phyloP scores from a whole-genome alignment of 2,888 invertebrate genomes.

The Drosophila prolongata region DNA sequence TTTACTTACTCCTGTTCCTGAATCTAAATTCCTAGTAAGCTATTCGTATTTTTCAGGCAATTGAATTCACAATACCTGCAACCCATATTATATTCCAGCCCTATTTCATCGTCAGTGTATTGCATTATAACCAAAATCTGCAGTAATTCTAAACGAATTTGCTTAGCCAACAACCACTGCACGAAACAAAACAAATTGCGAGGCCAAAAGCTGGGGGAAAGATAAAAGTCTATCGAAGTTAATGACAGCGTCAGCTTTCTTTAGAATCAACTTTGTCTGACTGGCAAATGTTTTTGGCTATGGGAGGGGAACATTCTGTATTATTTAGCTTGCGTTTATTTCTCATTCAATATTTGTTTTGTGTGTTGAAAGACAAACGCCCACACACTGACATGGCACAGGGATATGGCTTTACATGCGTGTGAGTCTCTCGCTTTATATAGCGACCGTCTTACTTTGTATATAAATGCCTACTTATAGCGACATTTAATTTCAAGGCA shows the following conservation, averaged over 20 bases:
- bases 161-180: neutral
- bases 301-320: conserved; percentile 30
- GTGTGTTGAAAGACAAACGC: conserved; percentile 65
- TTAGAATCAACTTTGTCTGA: conserved; percentile 40
- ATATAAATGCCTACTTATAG: conserved; percentile 77
- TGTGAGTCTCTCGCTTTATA: conserved; percentile 31
- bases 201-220: neutral
- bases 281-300: conserved; percentile 15
- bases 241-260: conserved; percentile 54
- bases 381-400: conserved; percentile 16
- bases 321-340: conserved; percentile 68
- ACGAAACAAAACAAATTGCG: conserved; percentile 17
- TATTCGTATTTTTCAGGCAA: too few relatives aligned
- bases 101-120: too few relatives aligned
- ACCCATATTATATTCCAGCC: too few relatives aligned
- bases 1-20: too few relatives aligned
- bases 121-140: conserved; percentile 1
- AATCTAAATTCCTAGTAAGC: too few relatives aligned
- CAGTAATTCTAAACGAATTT: neutral
- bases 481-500: conserved; percentile 75
- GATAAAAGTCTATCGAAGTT: conserved; percentile 41
- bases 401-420: conserved; percentile 10
- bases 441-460: conserved; percentile 54
- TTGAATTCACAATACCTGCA: too few relatives aligned
- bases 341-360: conserved; percentile 75